Evolutionary conservation across 2,797 vertebrate species (phyloP).

Genomic region (Cyprinella venusta): DNA sequence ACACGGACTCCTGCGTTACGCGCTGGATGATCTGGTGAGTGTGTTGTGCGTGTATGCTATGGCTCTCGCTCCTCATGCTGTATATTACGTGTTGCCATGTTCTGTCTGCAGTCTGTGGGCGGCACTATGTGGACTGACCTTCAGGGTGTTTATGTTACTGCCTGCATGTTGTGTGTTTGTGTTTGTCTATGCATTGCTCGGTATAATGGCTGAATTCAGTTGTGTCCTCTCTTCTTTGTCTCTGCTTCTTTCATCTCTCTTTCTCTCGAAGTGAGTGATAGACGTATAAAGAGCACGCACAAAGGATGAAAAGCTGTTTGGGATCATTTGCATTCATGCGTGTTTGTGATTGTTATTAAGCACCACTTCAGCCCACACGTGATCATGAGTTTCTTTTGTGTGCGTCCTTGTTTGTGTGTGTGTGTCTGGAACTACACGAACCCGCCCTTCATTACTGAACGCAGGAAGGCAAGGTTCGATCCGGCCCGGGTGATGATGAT

Average conservation of each 20-base stretch:
- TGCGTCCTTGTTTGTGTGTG: conserved; percentile 7
- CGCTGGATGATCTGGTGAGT: conserved; percentile 97
- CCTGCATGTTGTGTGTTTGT: neutral
- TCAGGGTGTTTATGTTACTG: conserved; percentile 18
- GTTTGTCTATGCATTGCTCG: neutral
- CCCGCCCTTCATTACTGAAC: neutral
- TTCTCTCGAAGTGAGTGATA: conserved; percentile 14
- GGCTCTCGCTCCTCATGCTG: neutral
- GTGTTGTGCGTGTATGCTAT: conserved; percentile 61
- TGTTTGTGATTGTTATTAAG: conserved; percentile 46
- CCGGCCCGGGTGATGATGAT: conserved; percentile 27
- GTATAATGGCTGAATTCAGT: neutral
- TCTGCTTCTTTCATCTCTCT: conserved; percentile 9
- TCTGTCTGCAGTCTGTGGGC: conserved; percentile 15
- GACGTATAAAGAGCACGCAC: neutral
- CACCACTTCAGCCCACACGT: conserved; percentile 29
- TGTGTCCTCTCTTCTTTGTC: neutral
- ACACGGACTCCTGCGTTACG: conserved; percentile 93
- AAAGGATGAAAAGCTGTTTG: conserved; percentile 14
- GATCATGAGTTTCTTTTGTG: conserved; percentile 33
- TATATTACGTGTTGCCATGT: conserved; percentile 10
- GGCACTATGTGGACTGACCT: conserved; percentile 12
- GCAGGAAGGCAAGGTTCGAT: conserved; percentile 20
- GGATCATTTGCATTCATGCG: conserved; percentile 31
- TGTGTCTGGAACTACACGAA: conserved; percentile 8